These are phyloP conservation scores for Himalopsyche anomala DNA, from an alignment of 2,888 invertebrate genomes.

Conservation along the genomic window DNA sequence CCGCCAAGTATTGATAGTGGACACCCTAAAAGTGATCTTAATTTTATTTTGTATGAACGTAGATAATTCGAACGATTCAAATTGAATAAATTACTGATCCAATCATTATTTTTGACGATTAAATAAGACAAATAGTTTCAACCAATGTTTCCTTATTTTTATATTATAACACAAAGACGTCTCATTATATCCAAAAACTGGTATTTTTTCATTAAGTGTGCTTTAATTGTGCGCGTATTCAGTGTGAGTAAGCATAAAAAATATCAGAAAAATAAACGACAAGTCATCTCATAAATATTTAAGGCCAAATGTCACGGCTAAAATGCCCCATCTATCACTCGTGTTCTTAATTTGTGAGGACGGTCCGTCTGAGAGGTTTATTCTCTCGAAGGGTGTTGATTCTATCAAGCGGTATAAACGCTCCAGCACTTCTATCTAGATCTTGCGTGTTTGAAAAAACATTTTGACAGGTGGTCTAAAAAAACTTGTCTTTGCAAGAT, in stretches of 20 bases:
- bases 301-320: slow-evolving; percentile 47
- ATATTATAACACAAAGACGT: too few species aligned
- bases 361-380: slow-evolving; percentile 13
- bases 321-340: slow-evolving; percentile 50
- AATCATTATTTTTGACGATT: too few species aligned
- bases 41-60: too few species aligned
- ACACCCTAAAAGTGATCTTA: too few species aligned
- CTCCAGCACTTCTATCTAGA: slow-evolving; percentile 49
- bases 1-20: too few species aligned
- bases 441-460: slow-evolving; percentile 57
- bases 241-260: background rate
- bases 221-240: slow-evolving; percentile 8
- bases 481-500: slow-evolving; percentile 48
- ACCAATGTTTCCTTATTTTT: too few species aligned
- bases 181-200: background rate
- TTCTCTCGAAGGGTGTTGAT: slow-evolving; percentile 51
- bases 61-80: too few species aligned
- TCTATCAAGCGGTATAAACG: slow-evolving; percentile 46
- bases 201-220: background rate
- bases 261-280: background rate
- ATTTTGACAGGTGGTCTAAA: slow-evolving; percentile 58
- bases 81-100: too few species aligned
- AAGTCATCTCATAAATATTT: slow-evolving; percentile 44
- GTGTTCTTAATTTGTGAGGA: slow-evolving; percentile 32
- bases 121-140: too few species aligned